phyloP scores from a whole-genome alignment of 2,888 invertebrate genomes.

The Drosophila tanythrix region DNA sequence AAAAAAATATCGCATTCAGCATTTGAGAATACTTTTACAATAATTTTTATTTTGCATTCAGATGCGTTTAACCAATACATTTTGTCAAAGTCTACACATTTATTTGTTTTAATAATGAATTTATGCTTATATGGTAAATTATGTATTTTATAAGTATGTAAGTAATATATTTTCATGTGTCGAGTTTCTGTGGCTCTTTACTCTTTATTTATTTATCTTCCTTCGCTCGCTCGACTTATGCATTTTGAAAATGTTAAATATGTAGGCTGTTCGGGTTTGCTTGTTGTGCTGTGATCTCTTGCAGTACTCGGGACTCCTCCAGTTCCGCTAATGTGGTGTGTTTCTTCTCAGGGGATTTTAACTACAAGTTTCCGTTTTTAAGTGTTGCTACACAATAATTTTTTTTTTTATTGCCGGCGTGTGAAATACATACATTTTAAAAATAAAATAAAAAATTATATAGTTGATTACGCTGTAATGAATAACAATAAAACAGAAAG shows the following conservation, averaged over 20 bases:
- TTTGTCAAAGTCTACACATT: constrained; percentile 70
- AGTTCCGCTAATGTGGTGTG: constrained; percentile 8
- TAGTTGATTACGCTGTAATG: constrained; percentile 82
- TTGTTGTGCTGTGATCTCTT: constrained; percentile 19
- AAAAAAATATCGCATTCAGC: background rate
- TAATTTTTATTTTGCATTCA: constrained; percentile 70
- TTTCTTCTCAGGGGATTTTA: constrained; percentile 22
- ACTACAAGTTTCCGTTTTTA: constrained; percentile 76
- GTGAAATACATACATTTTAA: constrained; percentile 77
- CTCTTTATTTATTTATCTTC: background rate
- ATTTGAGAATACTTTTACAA: constrained; percentile 43
- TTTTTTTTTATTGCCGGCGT: constrained; percentile 70
- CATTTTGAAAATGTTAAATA: constrained; percentile 53
- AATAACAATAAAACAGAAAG: constrained; percentile 33
- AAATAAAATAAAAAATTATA: constrained; percentile 75
- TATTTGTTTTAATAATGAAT: constrained; percentile 69
- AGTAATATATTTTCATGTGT: constrained; percentile 69
- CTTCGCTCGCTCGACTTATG: constrained; percentile 35
- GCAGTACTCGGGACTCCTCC: constrained; percentile 23
- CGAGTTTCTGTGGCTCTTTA: constrained; percentile 53
- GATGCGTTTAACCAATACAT: constrained; percentile 72
- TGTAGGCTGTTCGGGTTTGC: constrained; percentile 27
- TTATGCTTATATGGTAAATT: constrained; percentile 69
- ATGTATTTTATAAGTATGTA: constrained; percentile 74
- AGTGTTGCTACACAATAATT: constrained; percentile 72